Evolutionary conservation across 92 coral and sea anemone species (phyloP).

Genomic region (Parazoanthus atlanticus): DNA sequence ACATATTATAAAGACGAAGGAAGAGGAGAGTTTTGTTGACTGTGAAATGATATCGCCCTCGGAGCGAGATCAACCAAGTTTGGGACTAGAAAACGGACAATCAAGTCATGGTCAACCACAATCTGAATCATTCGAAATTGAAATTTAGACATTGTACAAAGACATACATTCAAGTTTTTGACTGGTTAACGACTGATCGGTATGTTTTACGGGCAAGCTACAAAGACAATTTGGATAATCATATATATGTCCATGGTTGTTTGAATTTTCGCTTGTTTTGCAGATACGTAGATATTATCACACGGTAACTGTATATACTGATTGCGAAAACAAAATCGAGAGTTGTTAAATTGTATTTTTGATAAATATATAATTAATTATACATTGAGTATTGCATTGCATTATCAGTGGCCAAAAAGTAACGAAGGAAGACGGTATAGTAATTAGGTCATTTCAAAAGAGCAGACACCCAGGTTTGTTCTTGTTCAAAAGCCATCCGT

Average conservation of each 20-base stretch:
- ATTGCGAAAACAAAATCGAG: neutral
- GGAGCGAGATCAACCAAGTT: neutral
- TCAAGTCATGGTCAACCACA: neutral
- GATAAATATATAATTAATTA: neutral
- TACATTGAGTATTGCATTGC: neutral
- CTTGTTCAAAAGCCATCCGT: neutral
- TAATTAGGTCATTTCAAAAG: neutral
- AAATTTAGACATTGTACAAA: neutral
- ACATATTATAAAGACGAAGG: neutral
- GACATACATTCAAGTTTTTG: neutral
- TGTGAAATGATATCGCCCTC: neutral
- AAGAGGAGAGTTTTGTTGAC: neutral
- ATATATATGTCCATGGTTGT: neutral
- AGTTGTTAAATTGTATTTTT: conserved; percentile 13
- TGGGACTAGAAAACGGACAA: neutral
- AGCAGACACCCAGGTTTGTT: neutral
- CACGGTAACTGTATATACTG: neutral
- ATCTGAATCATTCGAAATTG: conserved; percentile 9
- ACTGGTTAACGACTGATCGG: neutral
- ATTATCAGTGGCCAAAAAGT: neutral
- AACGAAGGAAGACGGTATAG: neutral
- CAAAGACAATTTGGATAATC: neutral
- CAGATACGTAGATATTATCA: neutral
- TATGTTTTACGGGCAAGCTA: neutral
- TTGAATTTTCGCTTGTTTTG: neutral